Evolutionary conservation across 2,888 invertebrate genomes (phyloP), one percentile per base, ranked within the genome.

Genomic region (Cantharis rufa): DNA sequence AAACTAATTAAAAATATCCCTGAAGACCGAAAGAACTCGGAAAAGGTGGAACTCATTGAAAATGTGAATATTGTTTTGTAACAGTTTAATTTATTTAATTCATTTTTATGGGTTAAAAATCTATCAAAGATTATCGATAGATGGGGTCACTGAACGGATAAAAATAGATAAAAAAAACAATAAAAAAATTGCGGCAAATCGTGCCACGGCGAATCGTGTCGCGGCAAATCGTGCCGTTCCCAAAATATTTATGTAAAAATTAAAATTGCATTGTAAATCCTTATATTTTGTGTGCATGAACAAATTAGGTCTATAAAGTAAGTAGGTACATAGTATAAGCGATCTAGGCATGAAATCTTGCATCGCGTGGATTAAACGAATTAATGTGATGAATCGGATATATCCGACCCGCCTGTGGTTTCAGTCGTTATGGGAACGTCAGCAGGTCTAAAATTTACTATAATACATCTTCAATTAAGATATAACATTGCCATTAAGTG

Each of bases 311-410:
- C 76, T 72, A 75, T 78, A 79, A 81, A 80, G 70, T 79, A 70
- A 70, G 78, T 76, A 74, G 72, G 68, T 48, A 72, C 68, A 75
- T 74, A n/a, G n/a, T n/a, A n/a, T n/a, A n/a, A n/a, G 78, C 72
- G 77, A 78, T 77, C 76, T 76, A 79, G 81, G 78, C 79, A 80
- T 80, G 82, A 81, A 81, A 80, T 82, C 79, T 78, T 76, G 80
- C 82, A 81, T 83, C n/a, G n/a, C 84, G 83, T 83, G 84, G 32
- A 82, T 82, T 80, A 79, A 81, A 80, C 81, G 82, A 84, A 85
- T 85, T 84, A 85, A 85, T 85, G 84, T 82, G 82, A 84, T 84
- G 86, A n/a, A n/a, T n/a, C n/a, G n/a, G n/a, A n/a, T 84, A 83
- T 84, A 84, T 84, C 82, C 83, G 84, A 83, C 84, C 83, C 84